Conservation (phyloP, 2,797 vertebrate species). For the Fringilla coelebs region DNA sequence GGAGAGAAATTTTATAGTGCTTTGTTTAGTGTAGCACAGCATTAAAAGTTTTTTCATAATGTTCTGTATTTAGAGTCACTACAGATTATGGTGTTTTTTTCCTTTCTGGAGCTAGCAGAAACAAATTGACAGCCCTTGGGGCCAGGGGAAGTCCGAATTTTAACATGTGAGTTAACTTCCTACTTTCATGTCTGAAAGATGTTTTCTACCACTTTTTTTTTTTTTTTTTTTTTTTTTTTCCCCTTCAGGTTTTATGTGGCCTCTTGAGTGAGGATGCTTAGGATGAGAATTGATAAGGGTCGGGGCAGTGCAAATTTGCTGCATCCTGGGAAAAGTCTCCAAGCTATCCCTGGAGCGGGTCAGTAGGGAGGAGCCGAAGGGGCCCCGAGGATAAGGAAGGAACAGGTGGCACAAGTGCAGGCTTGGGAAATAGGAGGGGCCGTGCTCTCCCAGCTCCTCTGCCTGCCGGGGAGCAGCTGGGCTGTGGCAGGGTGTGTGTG, state of each 20-base stretch:
- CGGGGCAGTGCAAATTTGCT: too few species aligned
- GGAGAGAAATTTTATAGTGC: neutral
- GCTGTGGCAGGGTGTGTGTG: neutral
- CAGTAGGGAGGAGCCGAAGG: accelerated
- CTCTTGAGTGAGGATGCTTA: neutral
- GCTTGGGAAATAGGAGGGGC: accelerated
- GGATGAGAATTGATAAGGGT: accelerated
- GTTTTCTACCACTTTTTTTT: neutral
- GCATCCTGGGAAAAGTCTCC: neutral
- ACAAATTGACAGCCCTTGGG: neutral
- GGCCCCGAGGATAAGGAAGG: neutral
- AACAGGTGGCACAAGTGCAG: neutral
- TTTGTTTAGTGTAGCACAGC: neutral
- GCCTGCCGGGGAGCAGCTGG: neutral
- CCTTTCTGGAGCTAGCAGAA: neutral
- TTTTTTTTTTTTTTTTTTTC: neutral
- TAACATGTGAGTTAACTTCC: neutral
- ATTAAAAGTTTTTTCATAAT: neutral
- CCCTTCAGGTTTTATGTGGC: neutral
- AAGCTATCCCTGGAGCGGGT: accelerated
- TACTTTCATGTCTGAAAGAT: neutral
- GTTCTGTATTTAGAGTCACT: neutral
- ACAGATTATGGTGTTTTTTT: accelerated
- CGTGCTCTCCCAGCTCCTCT: accelerated
- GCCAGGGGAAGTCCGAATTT: neutral